Percentiles rank a stretch among this genome's conserved stretches.
phyloP scores from a whole-genome alignment of 2,888 invertebrate genomes.

The Perithous albicinctus region DNA sequence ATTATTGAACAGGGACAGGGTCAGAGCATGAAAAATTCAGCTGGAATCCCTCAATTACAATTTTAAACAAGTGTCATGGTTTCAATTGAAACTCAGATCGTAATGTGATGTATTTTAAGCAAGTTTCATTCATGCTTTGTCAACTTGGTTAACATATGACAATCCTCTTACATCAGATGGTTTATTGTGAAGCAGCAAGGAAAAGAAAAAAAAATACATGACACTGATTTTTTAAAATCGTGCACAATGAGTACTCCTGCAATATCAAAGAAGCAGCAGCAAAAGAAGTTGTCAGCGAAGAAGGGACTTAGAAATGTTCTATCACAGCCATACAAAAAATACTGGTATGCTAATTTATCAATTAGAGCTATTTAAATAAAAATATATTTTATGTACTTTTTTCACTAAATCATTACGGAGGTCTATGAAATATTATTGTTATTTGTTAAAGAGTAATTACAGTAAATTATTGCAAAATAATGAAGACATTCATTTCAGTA shows the following conservation, averaged over 20 bases:
- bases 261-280: constrained; percentile 74
- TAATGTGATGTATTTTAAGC: neutral
- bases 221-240: neutral
- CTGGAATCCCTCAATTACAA: too few relatives aligned
- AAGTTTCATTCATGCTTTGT: constrained; percentile 2
- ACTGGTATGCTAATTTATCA: constrained; percentile 74
- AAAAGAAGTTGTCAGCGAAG: constrained; percentile 75
- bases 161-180: neutral
- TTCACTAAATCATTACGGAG: too few relatives aligned
- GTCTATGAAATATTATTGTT: too few relatives aligned
- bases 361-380: neutral
- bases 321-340: constrained; percentile 75
- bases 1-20: too few relatives aligned
- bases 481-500: too few relatives aligned
- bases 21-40: too few relatives aligned
- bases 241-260: constrained; percentile 69
- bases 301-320: constrained; percentile 80
- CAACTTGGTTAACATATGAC: constrained; percentile 7
- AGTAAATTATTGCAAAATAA: too few relatives aligned
- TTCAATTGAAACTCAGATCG: neutral
- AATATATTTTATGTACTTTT: too few relatives aligned
- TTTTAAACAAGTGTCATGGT: neutral
- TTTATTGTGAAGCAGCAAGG: neutral
- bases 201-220: neutral
- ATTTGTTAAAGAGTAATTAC: too few relatives aligned